A percentile compares a stretch with the other conserved stretches of the same genome.
Evolutionary conservation across 1,140 invertebrate genomes (phyloP).

Genomic region (Epicauta chinensis): DNA sequence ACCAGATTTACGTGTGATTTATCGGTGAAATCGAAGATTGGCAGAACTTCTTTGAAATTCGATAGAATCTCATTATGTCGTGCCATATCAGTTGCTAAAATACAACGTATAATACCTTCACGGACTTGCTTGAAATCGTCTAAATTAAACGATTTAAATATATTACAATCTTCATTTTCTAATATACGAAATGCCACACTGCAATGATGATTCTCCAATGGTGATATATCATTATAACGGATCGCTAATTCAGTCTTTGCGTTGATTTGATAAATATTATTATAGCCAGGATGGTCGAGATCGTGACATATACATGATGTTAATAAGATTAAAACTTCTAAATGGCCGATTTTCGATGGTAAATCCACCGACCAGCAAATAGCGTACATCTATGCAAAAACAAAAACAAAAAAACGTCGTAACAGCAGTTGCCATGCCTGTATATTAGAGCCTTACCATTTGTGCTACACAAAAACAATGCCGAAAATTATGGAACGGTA

Average conservation of each 20-base stretch:
- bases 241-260: slow-evolving; percentile 78
- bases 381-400: slow-evolving; percentile 71
- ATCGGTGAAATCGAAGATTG: slow-evolving; percentile 69
- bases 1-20: slow-evolving; percentile 72
- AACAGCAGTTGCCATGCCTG: neutral
- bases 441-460: slow-evolving; percentile 62
- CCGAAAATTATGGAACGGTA: slow-evolving; percentile 86
- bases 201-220: slow-evolving; percentile 85
- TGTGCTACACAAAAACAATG: slow-evolving; percentile 87
- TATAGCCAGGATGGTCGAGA: slow-evolving; percentile 86
- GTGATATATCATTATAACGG: slow-evolving; percentile 84
- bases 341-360: slow-evolving; percentile 59
- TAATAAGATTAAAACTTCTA: slow-evolving; percentile 73
- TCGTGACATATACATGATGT: slow-evolving; percentile 86
- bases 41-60: slow-evolving; percentile 63
- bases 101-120: slow-evolving; percentile 79
- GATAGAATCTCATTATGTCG: slow-evolving; percentile 80
- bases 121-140: slow-evolving; percentile 58
- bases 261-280: slow-evolving; percentile 87
- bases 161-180: slow-evolving; percentile 70
- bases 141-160: slow-evolving; percentile 61
- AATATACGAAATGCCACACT: slow-evolving; percentile 79
- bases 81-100: slow-evolving; percentile 82
- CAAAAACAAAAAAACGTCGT: neutral
- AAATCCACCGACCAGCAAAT: slow-evolving; percentile 70